Percentiles rank a stretch among this genome's conserved stretches.
phyloP scores from a whole-genome alignment of 2,797 vertebrate genomes.

The Tenualosa ilisha region DNA sequence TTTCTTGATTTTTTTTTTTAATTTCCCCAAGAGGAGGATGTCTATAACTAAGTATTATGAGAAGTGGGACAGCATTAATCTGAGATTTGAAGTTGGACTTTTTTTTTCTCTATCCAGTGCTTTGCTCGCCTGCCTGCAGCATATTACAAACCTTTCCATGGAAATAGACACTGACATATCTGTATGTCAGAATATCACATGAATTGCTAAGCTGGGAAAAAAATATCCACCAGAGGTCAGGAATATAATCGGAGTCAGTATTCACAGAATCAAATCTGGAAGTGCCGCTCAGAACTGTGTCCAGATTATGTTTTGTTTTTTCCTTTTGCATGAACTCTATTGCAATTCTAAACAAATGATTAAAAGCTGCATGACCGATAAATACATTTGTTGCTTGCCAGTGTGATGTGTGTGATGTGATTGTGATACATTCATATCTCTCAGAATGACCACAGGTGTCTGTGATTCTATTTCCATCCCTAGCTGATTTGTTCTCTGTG shows the following conservation, averaged over 20 bases:
- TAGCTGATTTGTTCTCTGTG: not conserved
- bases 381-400: not conserved
- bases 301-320: not conserved
- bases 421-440: not conserved
- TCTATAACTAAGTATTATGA: conserved; percentile 15
- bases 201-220: not conserved
- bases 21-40: not conserved
- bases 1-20: not conserved
- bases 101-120: not conserved
- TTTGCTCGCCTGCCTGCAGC: not conserved
- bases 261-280: not conserved
- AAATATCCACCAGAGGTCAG: not conserved
- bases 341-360: not conserved
- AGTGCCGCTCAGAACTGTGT: not conserved
- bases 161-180: not conserved
- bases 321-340: too few relatives aligned
- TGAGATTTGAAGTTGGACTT: conserved; percentile 18
- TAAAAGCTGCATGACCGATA: not conserved
- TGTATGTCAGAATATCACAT: not conserved
- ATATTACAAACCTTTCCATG: not conserved
- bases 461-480: not conserved
- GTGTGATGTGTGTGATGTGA: too few relatives aligned
- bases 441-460: not conserved
- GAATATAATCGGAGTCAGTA: not conserved
- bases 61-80: conserved; percentile 4